Conservation (phyloP, 2,113 vertebrate species). For the Burhinus bistriatus region DNA sequence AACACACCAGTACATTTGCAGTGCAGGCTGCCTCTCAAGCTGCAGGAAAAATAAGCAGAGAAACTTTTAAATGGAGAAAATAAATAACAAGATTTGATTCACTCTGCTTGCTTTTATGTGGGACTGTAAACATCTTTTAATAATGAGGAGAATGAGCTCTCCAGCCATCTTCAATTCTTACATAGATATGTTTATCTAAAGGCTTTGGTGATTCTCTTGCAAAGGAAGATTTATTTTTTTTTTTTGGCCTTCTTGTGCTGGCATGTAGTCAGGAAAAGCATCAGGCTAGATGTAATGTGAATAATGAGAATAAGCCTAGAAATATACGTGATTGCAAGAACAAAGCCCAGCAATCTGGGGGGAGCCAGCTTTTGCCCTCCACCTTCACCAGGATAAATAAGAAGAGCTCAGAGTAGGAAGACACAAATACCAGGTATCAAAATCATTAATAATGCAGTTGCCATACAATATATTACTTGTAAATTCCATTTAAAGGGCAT, state of each 20-base stretch:
- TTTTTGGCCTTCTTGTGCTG: background rate
- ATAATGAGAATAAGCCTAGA: slow-evolving; percentile 4
- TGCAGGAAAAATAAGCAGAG: background rate
- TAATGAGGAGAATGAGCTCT: background rate
- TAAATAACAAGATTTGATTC: background rate
- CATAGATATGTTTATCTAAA: background rate
- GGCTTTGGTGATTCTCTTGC: background rate
- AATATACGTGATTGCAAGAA: background rate
- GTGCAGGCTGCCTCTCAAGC: background rate
- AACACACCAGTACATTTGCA: background rate
- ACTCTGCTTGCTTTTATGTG: background rate
- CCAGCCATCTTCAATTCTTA: background rate
- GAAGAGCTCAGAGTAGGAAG: slow-evolving; percentile 4
- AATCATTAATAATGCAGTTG: slow-evolving; percentile 53
- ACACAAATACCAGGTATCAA: slow-evolving; percentile 41
- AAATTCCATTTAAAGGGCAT: slow-evolving; percentile 61
- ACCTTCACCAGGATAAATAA: slow-evolving; percentile 32
- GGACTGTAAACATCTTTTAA: background rate
- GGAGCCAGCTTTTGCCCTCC: background rate
- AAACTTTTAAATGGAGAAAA: background rate
- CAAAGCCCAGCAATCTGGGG: background rate
- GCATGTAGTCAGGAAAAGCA: background rate
- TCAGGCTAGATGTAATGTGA: background rate
- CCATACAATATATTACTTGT: slow-evolving; percentile 44
- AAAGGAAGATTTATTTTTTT: background rate